Base-by-base conservation (phyloP, 2,888 invertebrate species). In the Chymomyza amoena region DNA sequence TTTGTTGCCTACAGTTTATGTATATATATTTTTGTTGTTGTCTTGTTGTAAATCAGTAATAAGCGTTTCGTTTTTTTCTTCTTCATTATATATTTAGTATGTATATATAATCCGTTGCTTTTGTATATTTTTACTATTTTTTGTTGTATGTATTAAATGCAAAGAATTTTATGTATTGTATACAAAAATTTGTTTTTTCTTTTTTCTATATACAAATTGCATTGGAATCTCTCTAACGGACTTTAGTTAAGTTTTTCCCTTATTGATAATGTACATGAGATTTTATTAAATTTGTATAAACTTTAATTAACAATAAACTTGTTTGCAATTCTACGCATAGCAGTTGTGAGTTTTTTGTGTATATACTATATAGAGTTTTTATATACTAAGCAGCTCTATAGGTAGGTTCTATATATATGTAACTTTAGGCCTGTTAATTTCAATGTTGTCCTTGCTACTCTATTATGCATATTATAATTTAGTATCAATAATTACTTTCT, bases 91-190 rank as follows among this genome's bases (percentile, higher is more conserved):
- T 32, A 28, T 28, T 3, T 28, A 6, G 32, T 32, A 32, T 32
- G 9, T 4, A 13, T 45, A 36, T 45, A 45, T 45, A 45, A 45
- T 45, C 10, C 13, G 39, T 61, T 70, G 66, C 18, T 67, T 73
- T 74, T 80, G 85, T 81, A 79, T 81, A 84, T 85, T 85, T 84
- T 74, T 75, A 78, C 85, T 84, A 85, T 79, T 78, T 57, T 80
- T 73, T 71, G 15, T 72, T 66, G 18, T 66, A 71, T 62, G 52
- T 66, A 74, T 83, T 84, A 84, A 84, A 84, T 84, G 83, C 85
- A 85, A 83, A 82, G 81, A 85, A 80, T 65, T 77, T 75, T 80
- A 79, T 78, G 72, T 78, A 64, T 70, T 80, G 74, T 84, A 76
- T 66, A 36, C 32, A 16, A 59, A 60, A 50, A n/a, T n/a, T n/a